Conservation (phyloP, 2,888 invertebrate species). For the Blera fallax region DNA sequence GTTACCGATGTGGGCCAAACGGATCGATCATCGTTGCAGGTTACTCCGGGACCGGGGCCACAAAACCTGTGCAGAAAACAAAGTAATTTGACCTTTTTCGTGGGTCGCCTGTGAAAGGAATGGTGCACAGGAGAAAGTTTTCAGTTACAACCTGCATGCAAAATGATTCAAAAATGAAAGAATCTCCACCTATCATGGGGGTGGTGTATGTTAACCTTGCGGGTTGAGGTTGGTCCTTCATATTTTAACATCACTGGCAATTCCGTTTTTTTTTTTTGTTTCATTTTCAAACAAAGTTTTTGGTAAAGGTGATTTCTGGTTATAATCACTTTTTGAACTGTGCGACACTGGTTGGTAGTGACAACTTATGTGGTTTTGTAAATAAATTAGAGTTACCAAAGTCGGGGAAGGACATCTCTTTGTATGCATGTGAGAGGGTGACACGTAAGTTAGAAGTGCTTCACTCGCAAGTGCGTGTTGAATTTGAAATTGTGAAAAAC, state of each 20-base stretch:
- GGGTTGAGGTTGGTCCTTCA: constrained; percentile 4
- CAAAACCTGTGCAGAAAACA: constrained; percentile 34
- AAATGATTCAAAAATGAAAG: constrained; percentile 57
- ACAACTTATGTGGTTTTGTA: constrained; percentile 43
- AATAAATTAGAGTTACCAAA: constrained; percentile 36
- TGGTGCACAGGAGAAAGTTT: constrained; percentile 62
- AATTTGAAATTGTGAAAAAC: background rate
- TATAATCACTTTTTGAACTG: constrained; percentile 69
- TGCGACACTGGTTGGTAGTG: constrained; percentile 23
- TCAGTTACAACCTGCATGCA: constrained; percentile 59
- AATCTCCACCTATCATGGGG: no score
- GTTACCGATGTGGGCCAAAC: constrained; percentile 48
- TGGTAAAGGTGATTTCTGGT: constrained; percentile 45
- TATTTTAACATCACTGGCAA: constrained; percentile 6
- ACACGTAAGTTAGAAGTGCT: background rate
- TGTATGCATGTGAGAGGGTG: background rate
- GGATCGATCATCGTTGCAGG: constrained; percentile 54
- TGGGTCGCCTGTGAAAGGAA: background rate
- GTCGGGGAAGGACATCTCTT: background rate
- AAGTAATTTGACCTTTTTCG: constrained; percentile 53
- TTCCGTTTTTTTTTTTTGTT: background rate
- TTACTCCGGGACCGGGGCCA: background rate
- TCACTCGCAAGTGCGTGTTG: constrained; percentile 19
- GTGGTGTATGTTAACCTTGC: background rate
- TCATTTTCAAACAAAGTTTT: constrained; percentile 33